These are phyloP conservation scores for Copidosoma aretas DNA, from an alignment of 2,888 invertebrate genomes.

Conservation along the genomic window DNA sequence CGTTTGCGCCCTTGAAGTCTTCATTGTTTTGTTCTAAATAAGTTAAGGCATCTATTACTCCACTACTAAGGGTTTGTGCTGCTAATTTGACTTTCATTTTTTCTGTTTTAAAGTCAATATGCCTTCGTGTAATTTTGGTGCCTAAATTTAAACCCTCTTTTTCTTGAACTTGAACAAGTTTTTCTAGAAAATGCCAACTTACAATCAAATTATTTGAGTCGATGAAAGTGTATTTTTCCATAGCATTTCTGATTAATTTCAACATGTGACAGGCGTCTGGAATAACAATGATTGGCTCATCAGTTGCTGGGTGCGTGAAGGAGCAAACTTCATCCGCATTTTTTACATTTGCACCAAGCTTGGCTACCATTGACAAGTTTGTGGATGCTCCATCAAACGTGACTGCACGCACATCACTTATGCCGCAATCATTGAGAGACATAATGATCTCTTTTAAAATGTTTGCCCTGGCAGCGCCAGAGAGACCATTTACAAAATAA, in stretches of 20 bases:
- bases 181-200: constrained; percentile 18
- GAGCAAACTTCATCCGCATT: neutral
- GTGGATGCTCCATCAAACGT: constrained; percentile 49
- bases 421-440: neutral
- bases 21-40: neutral
- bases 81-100: constrained; percentile 2
- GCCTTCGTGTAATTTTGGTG: constrained; percentile 19
- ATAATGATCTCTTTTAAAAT: constrained; percentile 2
- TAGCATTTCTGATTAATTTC: constrained; percentile 19
- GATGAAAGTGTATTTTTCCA: constrained; percentile 3
- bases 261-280: constrained; percentile 34
- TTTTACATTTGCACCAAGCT: constrained; percentile 11
- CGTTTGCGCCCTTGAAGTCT: neutral
- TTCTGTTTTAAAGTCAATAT: neutral
- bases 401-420: constrained; percentile 13
- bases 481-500: constrained; percentile 4
- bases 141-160: neutral
- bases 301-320: constrained; percentile 17
- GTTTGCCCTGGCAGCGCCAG: neutral
- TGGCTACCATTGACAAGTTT: constrained; percentile 41
- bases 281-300: constrained; percentile 18
- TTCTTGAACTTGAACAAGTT: constrained; percentile 21
- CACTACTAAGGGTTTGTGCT: neutral
- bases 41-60: neutral
- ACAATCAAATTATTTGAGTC: constrained; percentile 19